Base-by-base conservation (phyloP, 2,888 invertebrate genomes). In the Drosophila ustulata region DNA sequence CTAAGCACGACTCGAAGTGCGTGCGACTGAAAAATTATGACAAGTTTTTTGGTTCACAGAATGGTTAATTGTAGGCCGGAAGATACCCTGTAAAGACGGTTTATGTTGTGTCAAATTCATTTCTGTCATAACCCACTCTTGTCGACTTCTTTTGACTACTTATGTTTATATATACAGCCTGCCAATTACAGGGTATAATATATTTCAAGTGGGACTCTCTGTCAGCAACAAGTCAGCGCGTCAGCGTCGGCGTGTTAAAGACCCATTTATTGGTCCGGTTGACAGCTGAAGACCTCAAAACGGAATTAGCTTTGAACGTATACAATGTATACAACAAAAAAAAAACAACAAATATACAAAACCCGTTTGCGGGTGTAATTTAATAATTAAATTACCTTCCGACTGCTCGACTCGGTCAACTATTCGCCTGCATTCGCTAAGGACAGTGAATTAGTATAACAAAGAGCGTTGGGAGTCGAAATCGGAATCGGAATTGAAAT, bases 1-100 rank as follows among this genome's bases (percentile, higher is more conserved):
- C 57, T 30, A 58, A 57, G 39, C 80, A 78, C 78, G 88, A 86
- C 53, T 80, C 49, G 3, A 8, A 59, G 66, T 88, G 85, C 88
- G 82, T 85, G 88, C 39, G 71, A 74, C 55, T 56, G 39, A 55
- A 41, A 66, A 76, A 78, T 69, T 37, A 68, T 68, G 51, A 57
- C 45, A 25, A 43, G 6, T 61, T 64, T 51, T 53, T 49, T 47
- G 18, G 39, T 50, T 51, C 6, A 55, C 25, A 59, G 23, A 59
- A 47, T 26, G 23, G 5, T 28, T 46, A 7, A 23, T 9, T 5
- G 4, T 25, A 30, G 0, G 2, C 13, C 2, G 1, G 5, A 1
- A 41, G 11, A 57, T 50, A 53, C 45, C 26, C 53, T 23, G 18
- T 53, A 46, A n/a, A 3, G 2, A 6, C n/a, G 0, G 5, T 1